Base-by-base conservation (phyloP, 2,888 invertebrate genomes). In the Trachelus iudaicus region DNA sequence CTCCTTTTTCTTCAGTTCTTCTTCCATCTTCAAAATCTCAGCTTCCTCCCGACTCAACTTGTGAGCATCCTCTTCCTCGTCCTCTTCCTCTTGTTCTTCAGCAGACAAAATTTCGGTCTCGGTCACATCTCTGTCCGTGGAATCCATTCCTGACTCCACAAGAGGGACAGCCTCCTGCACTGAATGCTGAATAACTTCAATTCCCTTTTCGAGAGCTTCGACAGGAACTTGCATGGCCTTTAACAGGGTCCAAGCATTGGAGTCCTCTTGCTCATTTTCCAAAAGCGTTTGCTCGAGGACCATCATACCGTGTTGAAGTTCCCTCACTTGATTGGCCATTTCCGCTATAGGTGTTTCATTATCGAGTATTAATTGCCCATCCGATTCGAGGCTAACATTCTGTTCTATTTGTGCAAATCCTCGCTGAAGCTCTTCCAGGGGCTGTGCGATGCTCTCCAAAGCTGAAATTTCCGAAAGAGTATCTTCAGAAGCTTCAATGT, bases 381-480 rank as follows among this genome's bases (percentile, higher is more conserved):
- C 77, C 13, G 77, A 75, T 77, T 77, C 77, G n/a, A 77, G 31
- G 11, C 69, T 69, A n/a, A 77, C 40, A 34, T 77, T 77, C 30
- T 77, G 77, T 35, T 77, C 77, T 34, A 77, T 77, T n/a, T 75
- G 77, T 23, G 75, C 77, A 40, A 75, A 74, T 69, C 69, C 69
- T 69, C 76, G 78, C 56, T 88, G 86, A 4, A 92, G 79, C 56
- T 88, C 85, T 76, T 88, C 85, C 0, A 92, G 78, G 1, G 87
- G 85, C 73, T 88, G 84, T 9, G 89, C 85, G 13, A 90, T 84
- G 34, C 82, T 84, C 77, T 89, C 86, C 37, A 92, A 80, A 69
- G 90, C 79, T 71, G 89, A 87, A 30, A 90, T 76, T 78, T 92
- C 91, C 37, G 90, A 80, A 15, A 90, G 81, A 11, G 83, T 82